These are phyloP conservation scores for Lophura nycthemera DNA, from an alignment of 2,113 vertebrate species.

Conservation along the genomic window DNA sequence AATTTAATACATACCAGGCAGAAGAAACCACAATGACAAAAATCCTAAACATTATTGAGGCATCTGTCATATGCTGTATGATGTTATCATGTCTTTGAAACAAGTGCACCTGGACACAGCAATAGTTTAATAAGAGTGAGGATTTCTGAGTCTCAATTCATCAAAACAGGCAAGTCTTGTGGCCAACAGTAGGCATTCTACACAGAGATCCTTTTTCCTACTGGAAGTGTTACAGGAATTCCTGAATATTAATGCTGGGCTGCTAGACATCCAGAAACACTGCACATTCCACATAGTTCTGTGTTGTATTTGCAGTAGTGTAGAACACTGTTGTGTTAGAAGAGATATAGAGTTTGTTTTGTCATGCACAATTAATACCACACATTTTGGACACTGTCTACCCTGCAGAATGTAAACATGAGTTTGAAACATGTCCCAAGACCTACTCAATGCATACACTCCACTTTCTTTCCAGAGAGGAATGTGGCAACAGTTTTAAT, in stretches of 20 bases:
- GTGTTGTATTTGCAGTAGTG: background rate
- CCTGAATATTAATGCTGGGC: background rate
- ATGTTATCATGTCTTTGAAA: background rate
- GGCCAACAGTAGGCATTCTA: background rate
- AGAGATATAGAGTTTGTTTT: background rate
- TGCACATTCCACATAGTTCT: background rate
- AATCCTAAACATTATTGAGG: slow-evolving; percentile 10
- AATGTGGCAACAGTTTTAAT: background rate
- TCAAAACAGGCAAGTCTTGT: background rate
- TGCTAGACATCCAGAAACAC: background rate
- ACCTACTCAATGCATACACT: rapidly evolving
- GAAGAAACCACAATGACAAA: slow-evolving; percentile 5
- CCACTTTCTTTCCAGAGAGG: background rate
- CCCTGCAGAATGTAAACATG: background rate
- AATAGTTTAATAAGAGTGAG: background rate
- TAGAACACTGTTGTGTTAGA: background rate
- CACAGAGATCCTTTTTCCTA: background rate
- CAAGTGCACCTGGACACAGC: background rate
- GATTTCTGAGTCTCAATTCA: background rate
- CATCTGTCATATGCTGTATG: background rate
- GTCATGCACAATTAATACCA: background rate
- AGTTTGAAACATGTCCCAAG: background rate
- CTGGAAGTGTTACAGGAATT: background rate
- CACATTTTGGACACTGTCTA: background rate
- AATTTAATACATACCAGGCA: background rate